Evolutionary conservation across 2,113 vertebrate species (phyloP).

Genomic region (Gadus chalcogrammus): DNA sequence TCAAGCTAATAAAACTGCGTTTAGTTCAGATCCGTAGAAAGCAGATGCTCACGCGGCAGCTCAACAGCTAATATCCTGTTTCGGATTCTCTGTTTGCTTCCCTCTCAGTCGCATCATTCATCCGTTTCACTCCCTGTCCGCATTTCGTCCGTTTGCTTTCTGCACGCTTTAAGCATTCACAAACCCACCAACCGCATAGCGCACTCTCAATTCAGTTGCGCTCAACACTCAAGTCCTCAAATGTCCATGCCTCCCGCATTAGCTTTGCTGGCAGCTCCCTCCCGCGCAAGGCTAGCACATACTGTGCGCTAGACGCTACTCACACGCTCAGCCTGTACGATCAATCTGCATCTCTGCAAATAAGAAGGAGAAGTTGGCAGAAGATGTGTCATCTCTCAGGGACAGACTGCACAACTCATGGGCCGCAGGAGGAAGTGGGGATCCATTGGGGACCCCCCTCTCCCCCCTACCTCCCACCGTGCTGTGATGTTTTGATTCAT

Average conservation of each 20-base stretch:
- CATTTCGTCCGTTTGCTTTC: neutral
- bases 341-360: slow-evolving; percentile 71
- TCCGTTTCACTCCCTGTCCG: slow-evolving; percentile 6
- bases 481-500: no score
- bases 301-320: slow-evolving; percentile 62
- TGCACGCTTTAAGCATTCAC: neutral
- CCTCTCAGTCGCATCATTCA: slow-evolving; percentile 45
- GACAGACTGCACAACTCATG: slow-evolving; percentile 23
- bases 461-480: no score
- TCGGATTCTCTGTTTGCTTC: neutral
- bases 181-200: slow-evolving; percentile 16
- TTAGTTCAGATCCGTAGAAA: slow-evolving; percentile 25
- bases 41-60: slow-evolving; percentile 40
- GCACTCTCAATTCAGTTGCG: slow-evolving; percentile 37
- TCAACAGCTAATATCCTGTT: slow-evolving; percentile 39
- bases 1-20: slow-evolving; percentile 30
- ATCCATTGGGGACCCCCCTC: no score
- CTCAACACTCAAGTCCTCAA: slow-evolving; percentile 24
- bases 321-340: slow-evolving; percentile 71
- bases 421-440: slow-evolving; percentile 11
- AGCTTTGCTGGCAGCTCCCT: slow-evolving; percentile 39
- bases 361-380: slow-evolving; percentile 53
- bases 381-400: slow-evolving; percentile 48
- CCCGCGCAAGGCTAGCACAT: slow-evolving; percentile 48
- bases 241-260: slow-evolving; percentile 25